phyloP scores from a whole-genome alignment of 2,797 vertebrate genomes.

The Orestias chungarensis region DNA sequence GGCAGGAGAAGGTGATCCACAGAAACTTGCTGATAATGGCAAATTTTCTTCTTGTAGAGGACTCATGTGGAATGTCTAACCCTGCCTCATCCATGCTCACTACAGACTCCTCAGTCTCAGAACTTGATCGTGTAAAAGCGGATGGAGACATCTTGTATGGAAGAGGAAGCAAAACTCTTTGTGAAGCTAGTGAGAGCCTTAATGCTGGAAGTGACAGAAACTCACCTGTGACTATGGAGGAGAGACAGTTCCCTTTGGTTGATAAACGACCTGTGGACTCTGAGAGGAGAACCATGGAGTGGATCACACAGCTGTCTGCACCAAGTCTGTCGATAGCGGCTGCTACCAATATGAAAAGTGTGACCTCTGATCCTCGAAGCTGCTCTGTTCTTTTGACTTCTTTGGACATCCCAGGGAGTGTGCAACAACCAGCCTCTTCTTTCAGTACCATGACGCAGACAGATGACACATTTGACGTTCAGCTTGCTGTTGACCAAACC shows the following conservation, averaged over 20 bases:
- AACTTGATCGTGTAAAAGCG: not conserved
- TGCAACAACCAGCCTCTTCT: not conserved
- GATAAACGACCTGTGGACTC: not conserved
- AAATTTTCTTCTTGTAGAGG: slow-evolving; percentile 2
- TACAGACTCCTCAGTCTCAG: not conserved
- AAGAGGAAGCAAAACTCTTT: not conserved
- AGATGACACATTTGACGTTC: not conserved
- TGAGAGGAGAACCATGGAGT: not conserved
- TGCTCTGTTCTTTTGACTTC: not conserved
- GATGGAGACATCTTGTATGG: not conserved
- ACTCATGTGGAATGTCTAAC: not conserved
- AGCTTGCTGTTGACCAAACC: slow-evolving; percentile 3
- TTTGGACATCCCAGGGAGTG: too few species aligned
- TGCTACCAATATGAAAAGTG: not conserved
- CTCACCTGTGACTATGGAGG: not conserved
- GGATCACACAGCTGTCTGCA: slow-evolving; percentile 3
- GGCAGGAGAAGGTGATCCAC: slow-evolving; percentile 24
- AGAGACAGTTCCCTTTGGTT: not conserved
- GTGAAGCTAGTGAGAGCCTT: not conserved
- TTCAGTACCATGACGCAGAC: not conserved
- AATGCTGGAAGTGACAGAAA: not conserved
- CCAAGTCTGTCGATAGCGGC: not conserved
- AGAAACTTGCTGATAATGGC: slow-evolving; percentile 2
- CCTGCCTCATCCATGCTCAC: not conserved
- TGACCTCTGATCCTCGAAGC: not conserved